phyloP scores from a whole-genome alignment of 1,140 invertebrate genomes.

The Argopecten irradians region DNA sequence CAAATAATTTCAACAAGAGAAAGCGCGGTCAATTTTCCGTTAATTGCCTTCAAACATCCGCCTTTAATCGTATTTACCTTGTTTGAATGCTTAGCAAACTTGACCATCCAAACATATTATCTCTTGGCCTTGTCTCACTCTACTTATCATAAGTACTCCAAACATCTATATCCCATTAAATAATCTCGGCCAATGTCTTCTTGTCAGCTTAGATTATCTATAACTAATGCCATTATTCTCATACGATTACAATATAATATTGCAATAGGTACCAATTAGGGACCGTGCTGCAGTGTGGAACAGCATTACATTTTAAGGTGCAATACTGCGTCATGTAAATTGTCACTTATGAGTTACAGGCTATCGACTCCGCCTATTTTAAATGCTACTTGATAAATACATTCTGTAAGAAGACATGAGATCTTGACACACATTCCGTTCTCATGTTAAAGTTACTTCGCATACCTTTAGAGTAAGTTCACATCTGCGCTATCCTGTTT shows the following conservation, averaged over 20 bases:
- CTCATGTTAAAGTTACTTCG: background rate
- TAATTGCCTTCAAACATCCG: background rate
- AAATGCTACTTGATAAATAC: no score
- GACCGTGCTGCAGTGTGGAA: no score
- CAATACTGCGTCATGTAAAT: no score
- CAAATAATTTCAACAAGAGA: background rate
- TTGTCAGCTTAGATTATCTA: background rate
- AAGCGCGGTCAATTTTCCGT: background rate
- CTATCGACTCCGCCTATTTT: no score
- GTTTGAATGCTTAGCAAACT: background rate
- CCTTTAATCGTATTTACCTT: background rate
- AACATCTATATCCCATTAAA: background rate
- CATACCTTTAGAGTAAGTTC: background rate
- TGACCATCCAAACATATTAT: slow-evolving; percentile 18
- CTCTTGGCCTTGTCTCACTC: background rate
- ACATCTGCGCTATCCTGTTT: background rate
- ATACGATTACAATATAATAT: no score
- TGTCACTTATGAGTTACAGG: no score
- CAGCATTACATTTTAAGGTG: no score
- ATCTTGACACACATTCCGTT: background rate
- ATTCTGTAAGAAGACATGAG: no score
- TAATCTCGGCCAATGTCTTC: background rate
- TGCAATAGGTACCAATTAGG: no score
- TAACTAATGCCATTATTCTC: background rate
- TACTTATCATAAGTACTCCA: slow-evolving; percentile 8